Percentiles rank a stretch among this genome's conserved stretches.
Evolutionary conservation across 2,888 invertebrate species (phyloP).

Genomic region (Tinea trinotella): DNA sequence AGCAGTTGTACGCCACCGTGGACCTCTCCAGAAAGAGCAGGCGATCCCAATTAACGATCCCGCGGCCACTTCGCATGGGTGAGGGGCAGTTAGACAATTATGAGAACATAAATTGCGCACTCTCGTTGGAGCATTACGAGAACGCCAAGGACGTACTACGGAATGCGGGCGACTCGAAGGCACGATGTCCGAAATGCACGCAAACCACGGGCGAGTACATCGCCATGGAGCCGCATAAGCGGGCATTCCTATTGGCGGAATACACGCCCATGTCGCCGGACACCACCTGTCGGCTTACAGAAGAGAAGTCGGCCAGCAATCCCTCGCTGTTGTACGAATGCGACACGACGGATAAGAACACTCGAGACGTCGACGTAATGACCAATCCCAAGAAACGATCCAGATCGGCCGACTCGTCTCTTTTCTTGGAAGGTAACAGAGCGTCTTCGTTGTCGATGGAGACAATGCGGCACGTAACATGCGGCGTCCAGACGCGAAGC

Average conservation of each 20-base stretch:
- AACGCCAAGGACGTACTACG: slow-evolving; percentile 79
- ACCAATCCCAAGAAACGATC: slow-evolving; percentile 71
- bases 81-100: slow-evolving; percentile 63
- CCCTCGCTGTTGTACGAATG: slow-evolving; percentile 70
- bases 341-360: slow-evolving; percentile 24
- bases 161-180: slow-evolving; percentile 71
- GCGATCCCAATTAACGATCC: slow-evolving; percentile 32
- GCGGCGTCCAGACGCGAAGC: background rate
- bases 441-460: slow-evolving; percentile 64
- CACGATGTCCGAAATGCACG: too few relatives aligned
- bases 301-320: slow-evolving; percentile 78
- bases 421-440: slow-evolving; percentile 73
- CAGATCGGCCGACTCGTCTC: slow-evolving; percentile 81
- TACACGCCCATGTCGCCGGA: background rate
- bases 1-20: slow-evolving; percentile 74
- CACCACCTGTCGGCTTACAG: slow-evolving; percentile 33
- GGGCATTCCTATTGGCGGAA: background rate
- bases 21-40: slow-evolving; percentile 76
- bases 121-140: slow-evolving; percentile 83
- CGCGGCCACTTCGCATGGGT: background rate
- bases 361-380: slow-evolving; percentile 22
- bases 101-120: slow-evolving; percentile 82
- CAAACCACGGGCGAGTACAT: slow-evolving; percentile 39
- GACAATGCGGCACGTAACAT: slow-evolving; percentile 51
- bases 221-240: background rate